Percentiles rank a stretch among this genome's conserved stretches.
phyloP scores from a whole-genome alignment of 2,113 vertebrate species.

The Tachuris rubrigastra region DNA sequence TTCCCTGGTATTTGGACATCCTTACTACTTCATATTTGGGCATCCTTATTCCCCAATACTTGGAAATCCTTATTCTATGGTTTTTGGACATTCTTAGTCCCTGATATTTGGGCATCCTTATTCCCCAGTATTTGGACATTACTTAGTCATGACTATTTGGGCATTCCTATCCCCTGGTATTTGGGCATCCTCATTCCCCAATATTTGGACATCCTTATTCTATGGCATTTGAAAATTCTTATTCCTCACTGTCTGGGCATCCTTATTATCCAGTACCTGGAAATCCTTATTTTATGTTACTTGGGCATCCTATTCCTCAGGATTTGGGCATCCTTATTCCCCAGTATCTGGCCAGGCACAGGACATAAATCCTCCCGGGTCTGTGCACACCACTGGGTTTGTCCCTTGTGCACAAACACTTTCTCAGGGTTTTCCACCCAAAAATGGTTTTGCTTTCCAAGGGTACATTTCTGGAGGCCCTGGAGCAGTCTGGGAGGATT shows the following conservation, averaged over 20 bases:
- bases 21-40: background rate
- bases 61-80: background rate
- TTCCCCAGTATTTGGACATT: background rate
- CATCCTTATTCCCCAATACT: accelerated
- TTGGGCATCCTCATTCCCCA: no score
- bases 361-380: background rate
- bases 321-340: background rate
- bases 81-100: background rate
- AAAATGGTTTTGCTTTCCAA: background rate
- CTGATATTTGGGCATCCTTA: background rate
- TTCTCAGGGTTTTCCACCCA: background rate
- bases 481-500: background rate
- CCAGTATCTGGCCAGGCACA: background rate
- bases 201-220: background rate
- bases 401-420: background rate
- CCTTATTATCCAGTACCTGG: background rate
- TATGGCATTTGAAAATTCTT: background rate
- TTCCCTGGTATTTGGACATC: accelerated
- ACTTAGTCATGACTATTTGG: background rate
- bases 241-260: background rate
- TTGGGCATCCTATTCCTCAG: background rate
- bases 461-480: background rate
- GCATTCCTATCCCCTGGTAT: background rate
- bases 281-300: background rate
- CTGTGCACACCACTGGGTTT: background rate